Evolutionary conservation across 2,888 invertebrate genomes (phyloP).

Genomic region (Plebejus melissa): DNA sequence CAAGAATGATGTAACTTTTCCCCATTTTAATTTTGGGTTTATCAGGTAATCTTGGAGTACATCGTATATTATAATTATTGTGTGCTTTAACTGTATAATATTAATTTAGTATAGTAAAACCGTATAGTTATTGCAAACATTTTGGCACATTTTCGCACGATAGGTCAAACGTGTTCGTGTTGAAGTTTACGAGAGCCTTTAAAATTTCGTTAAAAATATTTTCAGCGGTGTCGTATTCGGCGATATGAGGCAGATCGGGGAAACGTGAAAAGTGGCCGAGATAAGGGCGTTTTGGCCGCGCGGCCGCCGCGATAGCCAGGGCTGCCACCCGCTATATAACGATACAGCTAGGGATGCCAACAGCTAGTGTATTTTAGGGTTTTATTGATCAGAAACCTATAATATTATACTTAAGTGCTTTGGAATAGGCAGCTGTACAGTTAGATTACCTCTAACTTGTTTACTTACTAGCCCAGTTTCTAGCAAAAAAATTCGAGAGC

Average conservation of each 20-base stretch:
- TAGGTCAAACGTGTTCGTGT: constrained; percentile 32
- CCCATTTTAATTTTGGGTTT: too few relatives aligned
- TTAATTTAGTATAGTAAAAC: too few relatives aligned
- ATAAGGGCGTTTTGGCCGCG: constrained; percentile 62
- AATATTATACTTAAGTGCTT: too few relatives aligned
- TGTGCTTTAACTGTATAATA: too few relatives aligned
- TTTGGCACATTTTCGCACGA: neutral
- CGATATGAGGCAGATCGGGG: constrained; percentile 46
- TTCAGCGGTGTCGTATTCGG: constrained; percentile 28
- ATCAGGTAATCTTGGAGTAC: too few relatives aligned
- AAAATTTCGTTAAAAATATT: constrained; percentile 30
- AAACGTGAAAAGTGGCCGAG: constrained; percentile 74
- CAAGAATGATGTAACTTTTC: too few relatives aligned
- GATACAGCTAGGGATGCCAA: constrained; percentile 42
- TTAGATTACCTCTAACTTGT: too few relatives aligned
- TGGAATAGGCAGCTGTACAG: too few relatives aligned
- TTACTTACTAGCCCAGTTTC: too few relatives aligned
- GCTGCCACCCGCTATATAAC: constrained; percentile 42
- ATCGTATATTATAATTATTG: too few relatives aligned
- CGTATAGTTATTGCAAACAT: neutral
- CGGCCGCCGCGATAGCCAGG: constrained; percentile 50
- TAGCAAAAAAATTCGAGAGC: too few relatives aligned
- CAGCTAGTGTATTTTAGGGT: constrained; percentile 33
- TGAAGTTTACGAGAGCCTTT: constrained; percentile 23
- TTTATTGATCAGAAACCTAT: neutral